A percentile compares a stretch with the other conserved stretches of the same genome.
These are phyloP conservation scores for Hycleus phaleratus DNA, from an alignment of 1,140 invertebrate species.

Conservation along the genomic window DNA sequence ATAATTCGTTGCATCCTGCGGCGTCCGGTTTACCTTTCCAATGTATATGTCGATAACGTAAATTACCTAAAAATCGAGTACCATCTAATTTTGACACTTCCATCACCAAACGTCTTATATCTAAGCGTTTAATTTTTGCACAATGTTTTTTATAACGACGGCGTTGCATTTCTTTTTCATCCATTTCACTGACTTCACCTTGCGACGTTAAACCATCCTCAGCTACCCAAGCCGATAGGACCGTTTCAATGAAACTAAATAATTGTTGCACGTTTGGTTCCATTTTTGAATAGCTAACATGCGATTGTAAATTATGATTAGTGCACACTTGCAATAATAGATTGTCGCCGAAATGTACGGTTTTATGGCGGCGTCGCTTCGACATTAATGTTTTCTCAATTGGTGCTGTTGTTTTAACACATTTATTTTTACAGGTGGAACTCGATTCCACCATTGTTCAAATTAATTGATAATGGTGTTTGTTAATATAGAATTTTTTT, in stretches of 20 bases:
- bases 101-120: conserved; percentile 55
- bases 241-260: conserved; percentile 66
- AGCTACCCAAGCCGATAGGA: conserved; percentile 59
- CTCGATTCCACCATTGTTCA: conserved; percentile 36
- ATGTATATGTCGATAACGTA: conserved; percentile 60
- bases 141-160: conserved; percentile 57
- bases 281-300: conserved; percentile 40
- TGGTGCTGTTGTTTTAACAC: conserved; percentile 18
- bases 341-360: conserved; percentile 67
- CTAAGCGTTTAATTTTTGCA: conserved; percentile 54
- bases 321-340: conserved; percentile 60
- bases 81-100: conserved; percentile 57
- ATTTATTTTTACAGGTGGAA: conserved; percentile 30
- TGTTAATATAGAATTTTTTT: neutral
- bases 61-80: conserved; percentile 53
- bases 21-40: conserved; percentile 57
- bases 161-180: conserved; percentile 52
- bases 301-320: conserved; percentile 40
- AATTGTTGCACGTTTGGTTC: conserved; percentile 69
- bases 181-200: conserved; percentile 56
- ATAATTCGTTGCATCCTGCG: conserved; percentile 65
- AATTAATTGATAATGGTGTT: too few species aligned
- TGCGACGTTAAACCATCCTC: conserved; percentile 59
- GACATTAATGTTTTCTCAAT: conserved; percentile 32
- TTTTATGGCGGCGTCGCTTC: conserved; percentile 60